These are phyloP conservation scores for Pogonomyrmex barbatus DNA, from an alignment of 1,140 invertebrate genomes.

Conservation along the genomic window DNA sequence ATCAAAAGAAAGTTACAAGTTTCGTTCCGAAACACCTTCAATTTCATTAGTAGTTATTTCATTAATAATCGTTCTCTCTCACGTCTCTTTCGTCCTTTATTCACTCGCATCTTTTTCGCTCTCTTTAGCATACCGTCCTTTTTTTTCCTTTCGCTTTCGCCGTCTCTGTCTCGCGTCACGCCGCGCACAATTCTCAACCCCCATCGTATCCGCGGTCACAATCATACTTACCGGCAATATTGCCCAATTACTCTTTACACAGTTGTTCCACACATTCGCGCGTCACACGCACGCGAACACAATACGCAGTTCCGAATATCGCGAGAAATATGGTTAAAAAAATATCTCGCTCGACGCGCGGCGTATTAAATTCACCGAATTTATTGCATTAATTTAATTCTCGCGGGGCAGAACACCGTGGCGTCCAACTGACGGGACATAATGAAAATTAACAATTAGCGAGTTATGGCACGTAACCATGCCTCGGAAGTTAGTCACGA, in stretches of 20 bases:
- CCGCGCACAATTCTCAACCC: slow-evolving; percentile 36
- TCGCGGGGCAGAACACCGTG: background rate
- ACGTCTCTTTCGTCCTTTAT: background rate
- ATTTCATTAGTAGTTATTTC: slow-evolving; percentile 5
- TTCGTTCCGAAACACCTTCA: background rate
- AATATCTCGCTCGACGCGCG: slow-evolving; percentile 69
- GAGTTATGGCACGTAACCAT: slow-evolving; percentile 24
- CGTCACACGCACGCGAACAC: slow-evolving; percentile 57
- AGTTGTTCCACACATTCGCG: slow-evolving; percentile 59
- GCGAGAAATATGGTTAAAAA: slow-evolving; percentile 55
- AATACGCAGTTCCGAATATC: slow-evolving; percentile 33
- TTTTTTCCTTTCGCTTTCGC: slow-evolving; percentile 39
- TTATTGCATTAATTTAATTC: slow-evolving; percentile 67
- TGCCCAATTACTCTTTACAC: slow-evolving; percentile 68
- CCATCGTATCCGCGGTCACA: slow-evolving; percentile 52
- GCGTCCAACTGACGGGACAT: background rate
- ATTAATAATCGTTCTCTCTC: background rate
- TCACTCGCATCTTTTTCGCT: background rate
- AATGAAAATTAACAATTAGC: slow-evolving; percentile 50
- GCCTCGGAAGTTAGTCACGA: background rate
- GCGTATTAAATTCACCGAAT: slow-evolving; percentile 75
- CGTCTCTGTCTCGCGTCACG: slow-evolving; percentile 20
- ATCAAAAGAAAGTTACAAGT: background rate
- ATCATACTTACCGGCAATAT: slow-evolving; percentile 56
- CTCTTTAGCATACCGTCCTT: slow-evolving; percentile 13